Percentiles rank a stretch among this genome's conserved stretches.
phyloP scores from a whole-genome alignment of 2,797 vertebrate genomes.

The Bradypodion ventrale region DNA sequence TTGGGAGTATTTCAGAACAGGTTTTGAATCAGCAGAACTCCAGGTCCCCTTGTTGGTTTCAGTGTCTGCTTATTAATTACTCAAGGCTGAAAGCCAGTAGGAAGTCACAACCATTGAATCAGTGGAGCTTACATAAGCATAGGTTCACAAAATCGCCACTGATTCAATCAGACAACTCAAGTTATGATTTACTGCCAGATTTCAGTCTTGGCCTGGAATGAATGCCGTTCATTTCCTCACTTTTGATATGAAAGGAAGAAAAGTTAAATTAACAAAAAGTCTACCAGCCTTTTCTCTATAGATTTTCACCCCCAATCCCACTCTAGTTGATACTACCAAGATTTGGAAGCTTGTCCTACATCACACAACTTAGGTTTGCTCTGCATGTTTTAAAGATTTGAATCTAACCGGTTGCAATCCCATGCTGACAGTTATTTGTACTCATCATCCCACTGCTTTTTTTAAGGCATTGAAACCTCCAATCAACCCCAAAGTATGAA shows the following conservation, averaged over 20 bases:
- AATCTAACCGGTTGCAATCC: neutral
- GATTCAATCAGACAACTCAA: too few species aligned
- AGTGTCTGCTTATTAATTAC: too few species aligned
- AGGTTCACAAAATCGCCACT: too few species aligned
- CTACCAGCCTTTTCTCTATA: neutral
- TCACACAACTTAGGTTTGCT: neutral
- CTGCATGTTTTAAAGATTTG: neutral
- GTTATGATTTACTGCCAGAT: too few species aligned
- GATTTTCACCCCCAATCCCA: neutral
- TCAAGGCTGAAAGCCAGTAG: too few species aligned
- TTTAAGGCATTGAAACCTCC: conserved; percentile 57
- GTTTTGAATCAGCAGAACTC: neutral
- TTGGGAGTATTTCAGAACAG: neutral
- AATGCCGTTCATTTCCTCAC: neutral
- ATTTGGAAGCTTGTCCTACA: neutral
- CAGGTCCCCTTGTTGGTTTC: neutral
- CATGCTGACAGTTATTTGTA: neutral
- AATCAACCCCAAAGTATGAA: conserved; percentile 54
- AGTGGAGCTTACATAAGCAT: too few species aligned
- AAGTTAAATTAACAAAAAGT: too few species aligned
- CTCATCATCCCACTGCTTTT: neutral
- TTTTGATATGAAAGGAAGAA: too few species aligned
- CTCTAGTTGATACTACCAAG: neutral
- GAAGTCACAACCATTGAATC: too few species aligned
- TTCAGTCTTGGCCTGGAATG: neutral